Evolutionary conservation across 1,140 invertebrate genomes (phyloP).

Genomic region (Thereuonema tuberculata): DNA sequence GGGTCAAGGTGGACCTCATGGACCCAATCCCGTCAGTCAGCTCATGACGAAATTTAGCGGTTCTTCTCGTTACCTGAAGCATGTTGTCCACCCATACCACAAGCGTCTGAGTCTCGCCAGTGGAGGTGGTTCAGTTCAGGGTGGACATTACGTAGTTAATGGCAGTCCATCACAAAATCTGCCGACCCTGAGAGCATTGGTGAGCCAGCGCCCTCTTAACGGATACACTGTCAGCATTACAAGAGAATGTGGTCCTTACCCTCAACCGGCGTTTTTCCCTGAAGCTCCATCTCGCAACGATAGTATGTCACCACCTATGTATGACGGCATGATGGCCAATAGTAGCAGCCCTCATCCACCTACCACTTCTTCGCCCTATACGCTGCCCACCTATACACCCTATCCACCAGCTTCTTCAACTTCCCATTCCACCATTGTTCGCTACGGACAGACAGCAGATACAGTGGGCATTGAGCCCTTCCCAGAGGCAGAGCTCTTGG

Average conservation of each 20-base stretch:
- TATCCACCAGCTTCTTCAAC: not conserved
- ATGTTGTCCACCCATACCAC: constrained; percentile 12
- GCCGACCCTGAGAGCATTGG: not conserved
- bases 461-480: constrained; percentile 3
- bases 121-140: not conserved
- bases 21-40: constrained; percentile 20
- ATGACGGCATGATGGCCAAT: too few relatives aligned
- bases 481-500: constrained; percentile 16
- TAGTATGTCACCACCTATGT: too few relatives aligned
- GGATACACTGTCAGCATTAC: constrained; percentile 4
- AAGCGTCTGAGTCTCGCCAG: constrained; percentile 25
- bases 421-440: too few relatives aligned
- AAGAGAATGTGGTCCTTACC: not conserved
- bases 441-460: too few relatives aligned
- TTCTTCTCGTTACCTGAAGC: constrained; percentile 12
- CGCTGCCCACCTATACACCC: not conserved
- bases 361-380: too few relatives aligned
- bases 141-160: too few relatives aligned
- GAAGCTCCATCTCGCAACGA: too few relatives aligned
- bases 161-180: not conserved
- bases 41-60: constrained; percentile 17
- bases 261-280: not conserved
- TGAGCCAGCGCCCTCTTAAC: constrained; percentile 9
- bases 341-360: too few relatives aligned
- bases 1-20: not conserved